phyloP scores from a whole-genome alignment of 2,113 vertebrate genomes.

The Melanotaenia duboulayi region DNA sequence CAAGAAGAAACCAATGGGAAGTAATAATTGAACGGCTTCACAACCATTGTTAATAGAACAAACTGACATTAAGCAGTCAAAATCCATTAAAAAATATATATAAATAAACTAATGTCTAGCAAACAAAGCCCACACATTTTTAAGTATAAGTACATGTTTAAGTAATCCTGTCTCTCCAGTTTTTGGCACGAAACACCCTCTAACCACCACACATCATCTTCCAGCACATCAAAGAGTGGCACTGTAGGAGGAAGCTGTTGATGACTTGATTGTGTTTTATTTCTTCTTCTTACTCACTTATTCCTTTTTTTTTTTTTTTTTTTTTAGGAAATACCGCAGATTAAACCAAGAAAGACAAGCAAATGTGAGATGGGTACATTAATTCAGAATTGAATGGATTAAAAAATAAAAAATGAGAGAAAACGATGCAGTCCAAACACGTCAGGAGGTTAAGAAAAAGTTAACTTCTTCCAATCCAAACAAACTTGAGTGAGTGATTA shows the following conservation, averaged over 20 bases:
- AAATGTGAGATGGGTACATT: slow-evolving; percentile 2
- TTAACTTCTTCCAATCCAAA: too few species aligned
- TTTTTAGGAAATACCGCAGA: slow-evolving; percentile 39
- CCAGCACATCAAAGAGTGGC: slow-evolving; percentile 26
- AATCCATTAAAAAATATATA: too few species aligned
- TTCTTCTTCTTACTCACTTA: too few species aligned
- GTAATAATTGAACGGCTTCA: slow-evolving; percentile 39
- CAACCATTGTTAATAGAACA: slow-evolving; percentile 41
- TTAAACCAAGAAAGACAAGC: slow-evolving; percentile 32
- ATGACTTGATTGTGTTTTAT: slow-evolving; percentile 36
- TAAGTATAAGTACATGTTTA: slow-evolving; percentile 20
- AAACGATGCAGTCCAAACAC: too few species aligned
- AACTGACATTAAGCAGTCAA: slow-evolving; percentile 25
- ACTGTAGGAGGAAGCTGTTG: slow-evolving; percentile 21
- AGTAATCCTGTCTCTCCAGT: slow-evolving; percentile 16
- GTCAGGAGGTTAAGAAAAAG: too few species aligned
- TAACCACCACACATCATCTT: slow-evolving; percentile 20
- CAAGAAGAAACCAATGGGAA: slow-evolving; percentile 29
- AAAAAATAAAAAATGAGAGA: too few species aligned
- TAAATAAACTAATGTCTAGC: slow-evolving; percentile 32
- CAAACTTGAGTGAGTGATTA: too few species aligned
- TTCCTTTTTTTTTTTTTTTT: slow-evolving; percentile 22
- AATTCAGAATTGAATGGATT: neutral
- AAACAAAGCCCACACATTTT: neutral
- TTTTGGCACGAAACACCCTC: slow-evolving; percentile 31